Conservation (phyloP, 2,797 vertebrate species). For the Argya squamiceps region DNA sequence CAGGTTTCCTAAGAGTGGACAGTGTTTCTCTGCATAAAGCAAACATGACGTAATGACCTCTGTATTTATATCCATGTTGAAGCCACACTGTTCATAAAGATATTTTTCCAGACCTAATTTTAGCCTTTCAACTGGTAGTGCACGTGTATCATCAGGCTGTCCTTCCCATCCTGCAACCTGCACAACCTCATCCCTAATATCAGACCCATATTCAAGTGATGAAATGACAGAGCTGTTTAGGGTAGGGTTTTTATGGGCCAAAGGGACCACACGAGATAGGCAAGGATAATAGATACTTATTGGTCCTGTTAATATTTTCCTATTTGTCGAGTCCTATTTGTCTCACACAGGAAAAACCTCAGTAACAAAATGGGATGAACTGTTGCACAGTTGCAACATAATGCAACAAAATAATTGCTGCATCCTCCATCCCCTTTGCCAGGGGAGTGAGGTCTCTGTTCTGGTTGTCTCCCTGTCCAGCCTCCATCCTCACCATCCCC, state of each 20-base stretch:
- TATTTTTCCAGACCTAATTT: not conserved
- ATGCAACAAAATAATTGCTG: not conserved
- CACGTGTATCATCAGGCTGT: not conserved
- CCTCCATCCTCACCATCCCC: not conserved
- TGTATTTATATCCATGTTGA: not conserved
- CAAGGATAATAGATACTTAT: not conserved
- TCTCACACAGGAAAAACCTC: not conserved
- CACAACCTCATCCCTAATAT: not conserved
- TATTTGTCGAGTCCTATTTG: not conserved
- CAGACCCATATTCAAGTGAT: not conserved
- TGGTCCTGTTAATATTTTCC: not conserved
- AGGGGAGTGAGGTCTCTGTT: not conserved
- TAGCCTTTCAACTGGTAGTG: not conserved
- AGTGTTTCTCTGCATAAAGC: not conserved
- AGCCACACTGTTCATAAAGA: not conserved
- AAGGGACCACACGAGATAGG: not conserved
- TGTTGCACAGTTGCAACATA: too few species aligned
- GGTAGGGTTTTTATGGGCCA: not conserved
- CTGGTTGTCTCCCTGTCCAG: rapidly evolving
- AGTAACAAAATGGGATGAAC: not conserved
- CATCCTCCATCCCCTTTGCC: not conserved
- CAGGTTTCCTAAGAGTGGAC: not conserved
- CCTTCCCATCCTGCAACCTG: not conserved
- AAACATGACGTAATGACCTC: not conserved
- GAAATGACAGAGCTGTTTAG: not conserved